phyloP scores from a whole-genome alignment of 2,113 vertebrate genomes.

The Argyrosomus japonicus region DNA sequence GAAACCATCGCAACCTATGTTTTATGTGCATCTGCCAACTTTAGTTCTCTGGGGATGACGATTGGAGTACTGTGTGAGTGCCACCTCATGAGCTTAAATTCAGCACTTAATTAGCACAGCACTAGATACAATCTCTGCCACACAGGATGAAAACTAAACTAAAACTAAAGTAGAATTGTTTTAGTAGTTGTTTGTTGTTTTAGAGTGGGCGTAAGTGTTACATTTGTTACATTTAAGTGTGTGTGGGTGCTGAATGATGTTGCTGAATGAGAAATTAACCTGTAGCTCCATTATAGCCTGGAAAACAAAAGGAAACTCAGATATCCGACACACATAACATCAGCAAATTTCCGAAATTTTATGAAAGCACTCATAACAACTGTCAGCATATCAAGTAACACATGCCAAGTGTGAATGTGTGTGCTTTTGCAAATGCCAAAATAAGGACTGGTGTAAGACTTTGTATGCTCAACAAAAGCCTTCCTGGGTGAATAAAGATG shows the following conservation, averaged over 20 bases:
- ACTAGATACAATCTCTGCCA: background rate
- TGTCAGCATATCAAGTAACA: background rate
- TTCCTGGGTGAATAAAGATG: background rate
- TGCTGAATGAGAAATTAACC: background rate
- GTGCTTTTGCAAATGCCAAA: background rate
- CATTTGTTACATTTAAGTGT: conserved; percentile 35
- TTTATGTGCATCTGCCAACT: conserved; percentile 92
- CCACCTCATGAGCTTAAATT: background rate
- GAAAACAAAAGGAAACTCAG: background rate
- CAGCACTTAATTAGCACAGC: background rate
- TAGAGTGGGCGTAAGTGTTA: conserved; percentile 19
- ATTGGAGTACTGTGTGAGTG: conserved; percentile 89
- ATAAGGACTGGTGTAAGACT: background rate
- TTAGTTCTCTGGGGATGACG: conserved; percentile 87
- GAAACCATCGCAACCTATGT: conserved; percentile 92
- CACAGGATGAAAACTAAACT: background rate
- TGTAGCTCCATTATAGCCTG: background rate
- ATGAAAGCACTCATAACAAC: background rate
- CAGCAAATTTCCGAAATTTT: background rate
- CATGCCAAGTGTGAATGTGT: background rate
- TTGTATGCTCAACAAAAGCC: background rate
- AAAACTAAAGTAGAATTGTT: no score
- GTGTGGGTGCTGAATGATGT: conserved; percentile 9
- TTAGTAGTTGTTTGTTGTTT: background rate
- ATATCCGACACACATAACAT: conserved; percentile 1